phyloP scores from a whole-genome alignment of 2,113 vertebrate genomes.

The Aleadryas rufinucha region DNA sequence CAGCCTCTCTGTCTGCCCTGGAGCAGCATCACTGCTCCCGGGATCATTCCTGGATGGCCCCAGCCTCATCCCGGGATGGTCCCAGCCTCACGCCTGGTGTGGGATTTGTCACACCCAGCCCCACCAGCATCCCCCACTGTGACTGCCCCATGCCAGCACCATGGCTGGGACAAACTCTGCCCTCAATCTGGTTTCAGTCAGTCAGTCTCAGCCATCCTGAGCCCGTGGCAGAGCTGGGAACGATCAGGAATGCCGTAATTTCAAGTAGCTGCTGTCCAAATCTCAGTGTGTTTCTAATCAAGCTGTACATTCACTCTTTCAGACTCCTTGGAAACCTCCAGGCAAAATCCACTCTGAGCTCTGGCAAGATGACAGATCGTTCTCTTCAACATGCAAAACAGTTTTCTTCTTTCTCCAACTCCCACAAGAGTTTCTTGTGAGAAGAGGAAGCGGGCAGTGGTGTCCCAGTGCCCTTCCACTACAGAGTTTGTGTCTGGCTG shows the following conservation, averaged over 20 bases:
- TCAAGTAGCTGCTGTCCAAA: neutral
- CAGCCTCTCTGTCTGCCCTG: neutral
- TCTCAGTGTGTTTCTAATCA: neutral
- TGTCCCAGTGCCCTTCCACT: neutral
- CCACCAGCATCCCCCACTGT: neutral
- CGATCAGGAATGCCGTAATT: neutral
- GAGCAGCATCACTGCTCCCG: neutral
- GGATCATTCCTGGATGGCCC: neutral
- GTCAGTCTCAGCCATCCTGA: neutral
- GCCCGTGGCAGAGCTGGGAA: neutral
- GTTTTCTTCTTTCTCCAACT: neutral
- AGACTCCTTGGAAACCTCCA: neutral
- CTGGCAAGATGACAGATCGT: neutral
- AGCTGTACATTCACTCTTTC: neutral
- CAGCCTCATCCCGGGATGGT: neutral
- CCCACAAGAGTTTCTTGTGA: neutral
- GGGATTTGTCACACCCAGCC: neutral
- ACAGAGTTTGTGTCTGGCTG: neutral
- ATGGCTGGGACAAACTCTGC: neutral
- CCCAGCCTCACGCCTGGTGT: fast-evolving
- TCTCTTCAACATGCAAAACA: neutral
- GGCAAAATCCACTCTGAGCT: neutral
- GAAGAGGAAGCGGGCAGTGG: neutral
- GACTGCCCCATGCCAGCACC: neutral
- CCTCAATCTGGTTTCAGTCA: neutral